These are phyloP conservation scores for Nomada ferruginata DNA, from an alignment of 2,888 invertebrate species.

Conservation along the genomic window DNA sequence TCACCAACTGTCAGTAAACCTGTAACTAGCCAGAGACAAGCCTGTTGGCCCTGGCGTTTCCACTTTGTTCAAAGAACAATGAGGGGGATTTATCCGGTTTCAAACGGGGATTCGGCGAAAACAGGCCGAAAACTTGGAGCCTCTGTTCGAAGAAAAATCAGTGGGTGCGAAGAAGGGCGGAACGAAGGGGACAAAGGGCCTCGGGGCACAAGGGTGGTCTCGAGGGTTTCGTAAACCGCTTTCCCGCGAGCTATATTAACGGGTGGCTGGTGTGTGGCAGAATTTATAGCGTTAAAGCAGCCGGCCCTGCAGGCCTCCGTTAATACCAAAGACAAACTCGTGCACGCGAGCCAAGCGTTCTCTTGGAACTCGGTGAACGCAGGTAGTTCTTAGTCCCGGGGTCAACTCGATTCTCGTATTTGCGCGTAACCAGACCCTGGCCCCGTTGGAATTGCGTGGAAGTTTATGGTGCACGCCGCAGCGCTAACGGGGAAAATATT, in stretches of 20 bases:
- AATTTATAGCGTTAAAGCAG: slow-evolving; percentile 76
- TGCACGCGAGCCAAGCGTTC: slow-evolving; percentile 48
- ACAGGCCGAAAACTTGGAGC: slow-evolving; percentile 4
- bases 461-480: slow-evolving; percentile 64
- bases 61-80: slow-evolving; percentile 4
- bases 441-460: slow-evolving; percentile 40
- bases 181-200: slow-evolving; percentile 49
- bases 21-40: neutral
- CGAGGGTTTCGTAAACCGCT: slow-evolving; percentile 78
- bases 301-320: slow-evolving; percentile 58
- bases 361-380: slow-evolving; percentile 39
- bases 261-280: slow-evolving; percentile 65
- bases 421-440: slow-evolving; percentile 38
- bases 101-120: neutral
- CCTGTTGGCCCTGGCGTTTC: neutral
- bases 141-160: neutral
- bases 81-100: slow-evolving; percentile 3
- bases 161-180: neutral
- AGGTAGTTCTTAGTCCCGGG: slow-evolving; percentile 59
- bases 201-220: slow-evolving; percentile 41
- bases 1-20: neutral
- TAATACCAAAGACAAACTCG: slow-evolving; percentile 82
- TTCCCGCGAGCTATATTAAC: slow-evolving; percentile 76
- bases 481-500: slow-evolving; percentile 48
- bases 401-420: slow-evolving; percentile 65